A percentile compares a stretch with the other conserved stretches of the same genome.
phyloP scores from a whole-genome alignment of 2,888 invertebrate species.

The Melanostoma mellinum region DNA sequence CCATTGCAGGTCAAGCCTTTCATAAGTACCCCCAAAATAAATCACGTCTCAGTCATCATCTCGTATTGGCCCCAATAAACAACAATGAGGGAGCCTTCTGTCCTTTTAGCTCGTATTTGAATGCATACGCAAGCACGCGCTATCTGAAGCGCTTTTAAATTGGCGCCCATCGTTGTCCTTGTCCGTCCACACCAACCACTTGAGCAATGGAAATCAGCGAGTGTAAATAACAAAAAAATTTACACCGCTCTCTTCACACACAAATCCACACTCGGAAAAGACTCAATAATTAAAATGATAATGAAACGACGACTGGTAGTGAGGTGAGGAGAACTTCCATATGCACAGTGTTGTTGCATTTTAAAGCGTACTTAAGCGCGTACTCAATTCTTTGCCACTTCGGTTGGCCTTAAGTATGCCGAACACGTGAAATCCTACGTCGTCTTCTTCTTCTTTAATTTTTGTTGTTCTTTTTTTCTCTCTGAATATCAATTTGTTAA shows the following conservation, averaged over 20 bases:
- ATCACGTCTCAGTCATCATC: slow-evolving; percentile 66
- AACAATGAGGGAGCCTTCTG: slow-evolving; percentile 40
- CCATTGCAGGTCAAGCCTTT: slow-evolving; percentile 20
- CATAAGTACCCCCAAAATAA: slow-evolving; percentile 50
- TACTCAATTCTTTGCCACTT: slow-evolving; percentile 61
- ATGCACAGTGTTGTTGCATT: slow-evolving; percentile 60
- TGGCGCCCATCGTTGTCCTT: slow-evolving; percentile 66
- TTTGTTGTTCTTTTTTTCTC: slow-evolving; percentile 40
- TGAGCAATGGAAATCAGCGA: slow-evolving; percentile 35
- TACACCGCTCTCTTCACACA: slow-evolving; percentile 24
- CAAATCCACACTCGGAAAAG: slow-evolving; percentile 28
- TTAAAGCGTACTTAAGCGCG: slow-evolving; percentile 63
- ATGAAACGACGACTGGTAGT: slow-evolving; percentile 42
- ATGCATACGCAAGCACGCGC: slow-evolving; percentile 21
- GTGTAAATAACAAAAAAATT: slow-evolving; percentile 30
- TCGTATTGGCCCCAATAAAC: slow-evolving; percentile 62
- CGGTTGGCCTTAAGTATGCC: slow-evolving; percentile 62
- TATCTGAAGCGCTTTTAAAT: slow-evolving; percentile 28
- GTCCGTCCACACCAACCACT: slow-evolving; percentile 19
- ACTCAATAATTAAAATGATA: slow-evolving; percentile 69
- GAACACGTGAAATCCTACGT: slow-evolving; percentile 57
- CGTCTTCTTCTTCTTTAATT: slow-evolving; percentile 30
- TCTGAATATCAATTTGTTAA: slow-evolving; percentile 71
- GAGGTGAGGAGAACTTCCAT: slow-evolving; percentile 22
- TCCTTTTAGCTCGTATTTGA: slow-evolving; percentile 5